These are phyloP conservation scores for Holothuria leucospilota DNA, from an alignment of 53 echinoderm and acorn worm genomes.

Conservation along the genomic window DNA sequence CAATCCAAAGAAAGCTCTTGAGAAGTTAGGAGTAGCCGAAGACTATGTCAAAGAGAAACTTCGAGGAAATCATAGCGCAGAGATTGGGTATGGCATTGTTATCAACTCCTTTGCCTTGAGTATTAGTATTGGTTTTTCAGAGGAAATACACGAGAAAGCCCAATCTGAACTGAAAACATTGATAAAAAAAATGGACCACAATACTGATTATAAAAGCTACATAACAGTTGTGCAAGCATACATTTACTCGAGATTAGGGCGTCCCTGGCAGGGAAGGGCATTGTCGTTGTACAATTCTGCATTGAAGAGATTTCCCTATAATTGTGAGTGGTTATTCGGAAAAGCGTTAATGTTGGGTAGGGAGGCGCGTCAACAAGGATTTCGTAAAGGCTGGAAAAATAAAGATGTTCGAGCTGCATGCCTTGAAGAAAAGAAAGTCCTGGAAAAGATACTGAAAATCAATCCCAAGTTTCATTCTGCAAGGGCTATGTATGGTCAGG, in stretches of 20 bases:
- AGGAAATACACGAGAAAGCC: not conserved
- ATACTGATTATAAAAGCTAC: not conserved
- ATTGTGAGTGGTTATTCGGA: conserved; percentile 1
- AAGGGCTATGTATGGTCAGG: not conserved
- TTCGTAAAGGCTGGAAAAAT: not conserved
- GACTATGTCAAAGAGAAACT: not conserved
- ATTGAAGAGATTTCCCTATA: not conserved
- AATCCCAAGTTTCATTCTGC: not conserved
- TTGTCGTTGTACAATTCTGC: not conserved
- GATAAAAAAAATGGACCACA: too few relatives aligned
- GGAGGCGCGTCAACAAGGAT: not conserved
- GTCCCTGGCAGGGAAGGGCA: not conserved
- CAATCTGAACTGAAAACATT: not conserved
- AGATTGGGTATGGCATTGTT: not conserved
- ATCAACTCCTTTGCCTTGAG: not conserved
- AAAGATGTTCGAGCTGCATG: not conserved
- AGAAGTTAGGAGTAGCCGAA: not conserved
- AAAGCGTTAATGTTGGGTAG: not conserved
- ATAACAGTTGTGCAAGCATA: not conserved
- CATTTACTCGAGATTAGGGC: not conserved
- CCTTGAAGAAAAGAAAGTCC: not conserved
- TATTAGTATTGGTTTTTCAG: not conserved
- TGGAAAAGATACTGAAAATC: not conserved
- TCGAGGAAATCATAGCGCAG: not conserved
- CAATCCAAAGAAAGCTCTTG: not conserved